phyloP scores from a whole-genome alignment of 2,113 vertebrate genomes.

The Abramis brama region DNA sequence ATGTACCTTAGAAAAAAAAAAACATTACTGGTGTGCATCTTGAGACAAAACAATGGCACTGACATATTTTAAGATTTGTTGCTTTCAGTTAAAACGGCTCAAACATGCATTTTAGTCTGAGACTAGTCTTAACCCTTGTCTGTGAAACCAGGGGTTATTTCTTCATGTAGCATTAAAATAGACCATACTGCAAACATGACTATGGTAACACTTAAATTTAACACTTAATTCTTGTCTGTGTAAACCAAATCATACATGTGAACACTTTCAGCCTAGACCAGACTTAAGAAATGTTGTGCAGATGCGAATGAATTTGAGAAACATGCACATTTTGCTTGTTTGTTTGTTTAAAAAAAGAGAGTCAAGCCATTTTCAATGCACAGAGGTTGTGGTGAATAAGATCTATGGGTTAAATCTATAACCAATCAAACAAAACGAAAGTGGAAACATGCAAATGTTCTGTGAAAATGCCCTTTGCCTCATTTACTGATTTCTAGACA shows the following conservation, averaged over 20 bases:
- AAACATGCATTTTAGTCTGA: too few species aligned
- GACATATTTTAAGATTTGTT: too few species aligned
- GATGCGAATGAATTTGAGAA: background rate
- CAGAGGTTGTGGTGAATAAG: background rate
- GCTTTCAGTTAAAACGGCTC: too few species aligned
- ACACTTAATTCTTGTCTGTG: background rate
- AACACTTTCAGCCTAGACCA: background rate
- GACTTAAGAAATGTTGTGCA: background rate
- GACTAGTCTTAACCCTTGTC: too few species aligned
- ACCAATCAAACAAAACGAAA: background rate
- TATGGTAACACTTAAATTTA: background rate
- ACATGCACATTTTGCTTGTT: background rate
- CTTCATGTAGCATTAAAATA: background rate
- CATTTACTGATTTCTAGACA: constrained; percentile 16
- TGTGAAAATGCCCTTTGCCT: constrained; percentile 1
- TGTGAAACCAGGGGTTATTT: background rate
- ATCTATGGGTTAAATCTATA: background rate
- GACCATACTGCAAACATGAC: background rate
- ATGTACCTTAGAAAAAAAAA: too few species aligned
- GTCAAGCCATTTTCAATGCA: background rate
- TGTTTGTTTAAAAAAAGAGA: background rate
- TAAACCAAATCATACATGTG: background rate
- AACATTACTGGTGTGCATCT: too few species aligned
- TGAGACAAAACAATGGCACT: too few species aligned
- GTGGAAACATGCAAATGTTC: background rate